phyloP scores from a whole-genome alignment of 1,140 invertebrate species.

The Eupeodes corollae region DNA sequence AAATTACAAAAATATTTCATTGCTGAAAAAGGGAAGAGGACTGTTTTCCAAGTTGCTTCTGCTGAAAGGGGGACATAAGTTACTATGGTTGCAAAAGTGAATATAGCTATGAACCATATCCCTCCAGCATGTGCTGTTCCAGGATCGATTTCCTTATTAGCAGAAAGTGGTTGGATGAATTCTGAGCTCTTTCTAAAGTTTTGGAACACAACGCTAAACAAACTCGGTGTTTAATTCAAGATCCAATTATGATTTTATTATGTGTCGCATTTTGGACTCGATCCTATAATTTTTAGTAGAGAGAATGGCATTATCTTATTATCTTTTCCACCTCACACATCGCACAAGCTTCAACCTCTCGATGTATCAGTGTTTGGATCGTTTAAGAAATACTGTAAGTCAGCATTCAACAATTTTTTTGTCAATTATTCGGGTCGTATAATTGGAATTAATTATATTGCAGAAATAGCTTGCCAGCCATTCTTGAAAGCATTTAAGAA shows the following conservation, averaged over 20 bases:
- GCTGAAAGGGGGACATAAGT: neutral
- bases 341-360: constrained; percentile 36
- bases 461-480: neutral
- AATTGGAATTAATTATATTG: neutral
- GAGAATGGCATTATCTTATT: constrained; percentile 18
- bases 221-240: neutral
- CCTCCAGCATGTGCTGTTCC: constrained; percentile 8
- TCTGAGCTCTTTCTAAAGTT: too few relatives aligned
- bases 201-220: too few relatives aligned
- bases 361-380: constrained; percentile 36
- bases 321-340: constrained; percentile 28
- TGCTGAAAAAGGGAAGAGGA: constrained; percentile 13
- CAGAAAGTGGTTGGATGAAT: neutral
- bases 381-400: constrained; percentile 33
- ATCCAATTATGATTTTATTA: neutral
- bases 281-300: neutral
- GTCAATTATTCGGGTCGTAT: neutral
- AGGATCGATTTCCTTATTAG: neutral
- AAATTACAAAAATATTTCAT: too few relatives aligned
- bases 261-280: neutral
- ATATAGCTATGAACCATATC: neutral
- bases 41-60: neutral
- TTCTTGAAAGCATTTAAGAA: neutral
- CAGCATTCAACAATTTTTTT: neutral
- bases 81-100: neutral